Conservation (phyloP, 1,140 invertebrate species). For the Physella acuta region DNA sequence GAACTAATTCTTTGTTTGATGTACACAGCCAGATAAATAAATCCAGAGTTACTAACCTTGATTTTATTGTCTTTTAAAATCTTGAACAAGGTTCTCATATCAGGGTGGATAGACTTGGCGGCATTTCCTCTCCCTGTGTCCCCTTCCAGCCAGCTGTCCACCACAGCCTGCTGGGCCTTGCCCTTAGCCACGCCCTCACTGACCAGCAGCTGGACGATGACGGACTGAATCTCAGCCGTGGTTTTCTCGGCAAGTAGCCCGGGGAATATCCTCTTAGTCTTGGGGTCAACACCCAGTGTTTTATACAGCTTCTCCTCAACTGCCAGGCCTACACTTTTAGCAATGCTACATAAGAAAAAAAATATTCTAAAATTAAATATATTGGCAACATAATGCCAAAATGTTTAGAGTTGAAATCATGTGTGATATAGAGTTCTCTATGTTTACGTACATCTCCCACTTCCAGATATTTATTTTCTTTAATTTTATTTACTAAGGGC, state of each 20-base stretch:
- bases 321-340: slow-evolving; percentile 38
- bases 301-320: slow-evolving; percentile 56
- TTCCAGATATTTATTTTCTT: no score
- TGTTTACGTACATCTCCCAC: no score
- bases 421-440: no score
- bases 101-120: slow-evolving; percentile 54
- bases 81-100: slow-evolving; percentile 58
- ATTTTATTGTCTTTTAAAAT: slow-evolving; percentile 56
- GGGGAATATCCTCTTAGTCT: slow-evolving; percentile 49
- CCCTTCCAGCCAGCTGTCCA: slow-evolving; percentile 44
- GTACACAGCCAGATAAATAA: no score
- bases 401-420: no score
- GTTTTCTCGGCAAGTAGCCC: slow-evolving; percentile 63
- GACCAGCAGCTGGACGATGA: slow-evolving; percentile 52
- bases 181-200: slow-evolving; percentile 49
- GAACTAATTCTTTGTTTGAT: no score
- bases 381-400: no score
- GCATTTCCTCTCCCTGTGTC: slow-evolving; percentile 37
- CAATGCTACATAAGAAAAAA: slow-evolving; percentile 43
- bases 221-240: slow-evolving; percentile 47
- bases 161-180: slow-evolving; percentile 37
- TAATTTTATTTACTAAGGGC: no score
- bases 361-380: background rate
- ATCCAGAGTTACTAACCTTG: slow-evolving; percentile 49
- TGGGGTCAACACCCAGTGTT: slow-evolving; percentile 57